Conservation (phyloP, 2,888 invertebrate genomes). For the Oxytorus armatus region DNA sequence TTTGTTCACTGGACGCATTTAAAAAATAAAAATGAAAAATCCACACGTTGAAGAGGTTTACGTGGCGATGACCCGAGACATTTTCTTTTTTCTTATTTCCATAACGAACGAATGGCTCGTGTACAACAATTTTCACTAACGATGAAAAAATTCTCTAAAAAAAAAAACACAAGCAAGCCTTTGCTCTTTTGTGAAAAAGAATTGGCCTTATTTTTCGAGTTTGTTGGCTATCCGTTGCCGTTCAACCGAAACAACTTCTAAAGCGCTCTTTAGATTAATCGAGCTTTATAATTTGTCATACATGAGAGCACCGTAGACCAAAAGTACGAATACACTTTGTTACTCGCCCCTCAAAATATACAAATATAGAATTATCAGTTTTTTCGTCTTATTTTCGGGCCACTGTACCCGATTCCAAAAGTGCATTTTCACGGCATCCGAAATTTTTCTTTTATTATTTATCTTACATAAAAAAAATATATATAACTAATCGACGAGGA, state of each 20-base stretch:
- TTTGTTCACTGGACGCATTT: background rate
- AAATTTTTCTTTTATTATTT: too few species aligned
- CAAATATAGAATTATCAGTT: background rate
- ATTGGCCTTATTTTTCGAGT: constrained; percentile 23
- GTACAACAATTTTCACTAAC: constrained; percentile 14
- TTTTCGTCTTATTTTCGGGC: background rate
- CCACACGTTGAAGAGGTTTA: background rate
- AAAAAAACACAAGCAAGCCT: too few species aligned
- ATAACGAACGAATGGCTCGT: constrained; percentile 22
- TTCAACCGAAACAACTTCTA: constrained; percentile 50
- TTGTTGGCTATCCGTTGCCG: constrained; percentile 15
- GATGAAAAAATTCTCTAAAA: background rate
- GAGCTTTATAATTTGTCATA: constrained; percentile 20
- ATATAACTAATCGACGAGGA: too few species aligned
- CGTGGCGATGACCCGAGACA: constrained; percentile 31
- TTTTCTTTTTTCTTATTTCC: constrained; percentile 8
- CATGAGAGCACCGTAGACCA: constrained; percentile 32
- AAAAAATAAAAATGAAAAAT: background rate
- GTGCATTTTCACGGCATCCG: background rate
- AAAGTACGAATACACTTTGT: constrained; percentile 3
- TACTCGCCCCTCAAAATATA: background rate
- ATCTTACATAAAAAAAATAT: too few species aligned
- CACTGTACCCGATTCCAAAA: too few species aligned
- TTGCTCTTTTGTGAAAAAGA: constrained; percentile 11
- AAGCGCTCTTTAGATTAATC: constrained; percentile 42